Base-by-base conservation (phyloP, 2,888 invertebrate genomes). In the Allygus modestus region DNA sequence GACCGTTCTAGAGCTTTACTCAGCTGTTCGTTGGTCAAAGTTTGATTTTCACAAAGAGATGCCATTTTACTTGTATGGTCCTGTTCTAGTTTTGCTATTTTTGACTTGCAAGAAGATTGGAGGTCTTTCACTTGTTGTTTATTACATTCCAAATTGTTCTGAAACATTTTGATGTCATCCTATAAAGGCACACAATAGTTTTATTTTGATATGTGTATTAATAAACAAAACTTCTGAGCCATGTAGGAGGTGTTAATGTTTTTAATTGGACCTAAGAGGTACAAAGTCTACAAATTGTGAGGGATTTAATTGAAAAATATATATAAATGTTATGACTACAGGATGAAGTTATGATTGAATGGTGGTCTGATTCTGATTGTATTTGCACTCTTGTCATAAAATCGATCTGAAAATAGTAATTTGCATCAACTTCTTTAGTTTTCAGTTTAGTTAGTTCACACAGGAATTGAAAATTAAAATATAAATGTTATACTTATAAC, bases 21-120 rank as follows among this genome's bases (percentile, higher is more conserved):
- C 58, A 79, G 79, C 23, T 79, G 79, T 58, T 79, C 51, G 58
- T 79, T 79, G 31, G 58, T 58, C 12, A 58, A n/a, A 20, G 79
- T 79, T 15, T 79, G 79, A 26, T 79, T 79, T 37, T 79, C 58
- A 33, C 79, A 79, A 0, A 79, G 31, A 51, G 20, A 4, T 15
- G 79, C 58, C 54, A 79, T 58, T 58, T 79, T 79, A 58, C 58
- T 58, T 33, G 79, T 33, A 17, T 79, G 79, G 0, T 79, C 79
- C 33, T 26, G 33, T 23, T 79, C 79, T 0, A 58, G n/a, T 58
- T 79, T 79, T 15, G 79, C n/a, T 5, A 58, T 54, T 31, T 79
- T 79, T 33, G 58, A 33, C 46, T 58, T 54, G 79, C 20, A 79
- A n/a, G 79, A 54, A 12, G 28, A 0, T 37, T 79, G 51, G 15